Conservation (phyloP, 1,140 invertebrate species). For the Cylas formicarius region DNA sequence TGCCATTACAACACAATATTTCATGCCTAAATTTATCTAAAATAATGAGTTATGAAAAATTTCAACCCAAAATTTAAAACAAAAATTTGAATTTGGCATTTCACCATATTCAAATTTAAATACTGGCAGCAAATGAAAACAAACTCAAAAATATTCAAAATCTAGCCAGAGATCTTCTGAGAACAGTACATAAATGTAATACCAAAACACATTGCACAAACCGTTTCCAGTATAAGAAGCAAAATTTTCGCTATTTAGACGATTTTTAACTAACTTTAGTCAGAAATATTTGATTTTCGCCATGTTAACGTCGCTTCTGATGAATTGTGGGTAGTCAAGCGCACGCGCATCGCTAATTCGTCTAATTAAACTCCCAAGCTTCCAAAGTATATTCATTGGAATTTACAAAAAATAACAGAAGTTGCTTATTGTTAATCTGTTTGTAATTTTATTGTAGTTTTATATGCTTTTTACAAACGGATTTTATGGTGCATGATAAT, state of each 20-base stretch:
- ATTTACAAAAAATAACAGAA: too few species aligned
- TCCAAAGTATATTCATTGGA: too few species aligned
- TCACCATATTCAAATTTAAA: conserved; percentile 41
- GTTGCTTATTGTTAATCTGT: too few species aligned
- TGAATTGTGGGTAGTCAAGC: conserved; percentile 22
- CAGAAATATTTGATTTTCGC: conserved; percentile 62
- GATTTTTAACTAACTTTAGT: conserved; percentile 44
- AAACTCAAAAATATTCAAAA: conserved; percentile 1
- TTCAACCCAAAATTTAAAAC: conserved; percentile 32
- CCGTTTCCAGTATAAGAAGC: conserved; percentile 9
- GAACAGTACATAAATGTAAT: too few species aligned
- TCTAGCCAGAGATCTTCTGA: neutral
- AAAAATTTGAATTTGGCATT: conserved; percentile 37
- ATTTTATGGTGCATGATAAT: too few species aligned
- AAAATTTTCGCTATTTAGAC: conserved; percentile 17
- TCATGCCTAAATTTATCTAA: conserved; percentile 8
- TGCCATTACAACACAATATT: too few species aligned
- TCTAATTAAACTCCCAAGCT: conserved; percentile 3
- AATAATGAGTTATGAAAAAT: conserved; percentile 14
- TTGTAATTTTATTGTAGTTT: too few species aligned
- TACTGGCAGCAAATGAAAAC: conserved; percentile 25
- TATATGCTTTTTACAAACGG: too few species aligned
- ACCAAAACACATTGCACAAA: conserved; percentile 13
- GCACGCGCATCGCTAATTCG: conserved; percentile 11
- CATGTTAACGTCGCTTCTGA: conserved; percentile 49